Conservation (phyloP, 1,140 invertebrate species). For the Babylonia areolata region DNA sequence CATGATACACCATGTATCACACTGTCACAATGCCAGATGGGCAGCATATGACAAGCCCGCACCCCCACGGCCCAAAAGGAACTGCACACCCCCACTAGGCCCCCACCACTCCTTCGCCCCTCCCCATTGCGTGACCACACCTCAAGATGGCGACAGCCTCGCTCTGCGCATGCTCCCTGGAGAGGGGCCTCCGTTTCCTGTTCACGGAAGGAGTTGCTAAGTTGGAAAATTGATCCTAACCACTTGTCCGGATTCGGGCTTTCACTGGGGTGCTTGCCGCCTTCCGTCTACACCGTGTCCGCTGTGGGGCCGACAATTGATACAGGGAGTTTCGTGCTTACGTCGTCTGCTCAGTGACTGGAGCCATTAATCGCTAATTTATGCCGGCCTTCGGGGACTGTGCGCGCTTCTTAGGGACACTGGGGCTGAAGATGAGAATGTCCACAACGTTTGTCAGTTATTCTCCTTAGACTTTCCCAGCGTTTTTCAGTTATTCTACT, state of each 20-base stretch:
- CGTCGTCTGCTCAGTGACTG: neutral
- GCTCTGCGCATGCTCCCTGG: slow-evolving; percentile 26
- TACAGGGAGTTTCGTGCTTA: slow-evolving; percentile 23
- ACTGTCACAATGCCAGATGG: too few species aligned
- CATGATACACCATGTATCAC: too few species aligned
- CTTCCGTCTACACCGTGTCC: neutral
- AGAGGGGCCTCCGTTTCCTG: neutral
- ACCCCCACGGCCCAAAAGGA: too few species aligned
- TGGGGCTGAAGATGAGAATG: too few species aligned
- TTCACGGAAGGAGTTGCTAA: slow-evolving; percentile 22
- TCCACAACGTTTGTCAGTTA: too few species aligned
- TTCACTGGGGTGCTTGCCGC: slow-evolving; percentile 5
- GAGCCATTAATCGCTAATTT: neutral
- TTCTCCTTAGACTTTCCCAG: too few species aligned
- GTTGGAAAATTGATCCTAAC: slow-evolving; percentile 32
- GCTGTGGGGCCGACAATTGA: slow-evolving; percentile 5
- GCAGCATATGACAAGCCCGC: too few species aligned
- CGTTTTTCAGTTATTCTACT: too few species aligned
- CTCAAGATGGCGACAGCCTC: slow-evolving; percentile 26
- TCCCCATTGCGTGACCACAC: neutral
- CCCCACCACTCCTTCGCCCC: neutral
- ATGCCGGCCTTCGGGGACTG: neutral
- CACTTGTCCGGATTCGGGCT: slow-evolving; percentile 2
- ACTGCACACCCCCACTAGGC: too few species aligned
- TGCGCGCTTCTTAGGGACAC: too few species aligned